Evolutionary conservation across 2,797 vertebrate species (phyloP).

Genomic region (Sardinella longiceps): DNA sequence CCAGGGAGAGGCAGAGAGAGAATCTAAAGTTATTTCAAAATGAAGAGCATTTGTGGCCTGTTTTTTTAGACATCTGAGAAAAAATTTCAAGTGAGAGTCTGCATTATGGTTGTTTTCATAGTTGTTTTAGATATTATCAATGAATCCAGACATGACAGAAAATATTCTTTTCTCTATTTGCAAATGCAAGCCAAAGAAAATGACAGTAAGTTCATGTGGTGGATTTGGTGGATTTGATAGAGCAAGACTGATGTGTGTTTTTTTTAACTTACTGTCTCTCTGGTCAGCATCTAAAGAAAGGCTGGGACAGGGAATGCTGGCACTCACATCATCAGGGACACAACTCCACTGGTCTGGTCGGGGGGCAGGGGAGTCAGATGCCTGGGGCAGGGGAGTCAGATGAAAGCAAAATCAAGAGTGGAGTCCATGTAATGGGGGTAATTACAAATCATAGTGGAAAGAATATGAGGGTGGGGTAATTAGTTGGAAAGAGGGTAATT

Average conservation of each 20-base stretch:
- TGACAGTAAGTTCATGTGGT: background rate
- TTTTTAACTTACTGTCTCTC: background rate
- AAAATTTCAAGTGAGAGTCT: background rate
- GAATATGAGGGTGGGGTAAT: background rate
- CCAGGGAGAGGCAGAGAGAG: too few species aligned
- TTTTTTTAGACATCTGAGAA: background rate
- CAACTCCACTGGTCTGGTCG: background rate
- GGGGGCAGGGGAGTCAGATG: too few species aligned
- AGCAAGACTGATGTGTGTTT: background rate
- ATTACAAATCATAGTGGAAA: conserved; percentile 4
- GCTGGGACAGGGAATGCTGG: background rate
- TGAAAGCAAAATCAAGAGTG: background rate
- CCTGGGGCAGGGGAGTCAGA: background rate
- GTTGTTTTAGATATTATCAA: too few species aligned
- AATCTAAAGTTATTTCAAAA: too few species aligned
- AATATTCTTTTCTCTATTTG: background rate
- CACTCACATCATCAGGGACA: background rate
- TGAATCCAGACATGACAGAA: too few species aligned
- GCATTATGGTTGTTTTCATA: too few species aligned
- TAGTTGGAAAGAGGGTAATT: background rate
- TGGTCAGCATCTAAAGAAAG: background rate
- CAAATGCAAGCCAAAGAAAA: background rate
- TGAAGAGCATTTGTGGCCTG: too few species aligned
- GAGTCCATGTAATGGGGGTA: conserved; percentile 5
- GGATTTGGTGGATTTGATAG: background rate